Evolutionary conservation across 2,113 vertebrate genomes (phyloP).

Genomic region (Anarhynchus alexandrinus): DNA sequence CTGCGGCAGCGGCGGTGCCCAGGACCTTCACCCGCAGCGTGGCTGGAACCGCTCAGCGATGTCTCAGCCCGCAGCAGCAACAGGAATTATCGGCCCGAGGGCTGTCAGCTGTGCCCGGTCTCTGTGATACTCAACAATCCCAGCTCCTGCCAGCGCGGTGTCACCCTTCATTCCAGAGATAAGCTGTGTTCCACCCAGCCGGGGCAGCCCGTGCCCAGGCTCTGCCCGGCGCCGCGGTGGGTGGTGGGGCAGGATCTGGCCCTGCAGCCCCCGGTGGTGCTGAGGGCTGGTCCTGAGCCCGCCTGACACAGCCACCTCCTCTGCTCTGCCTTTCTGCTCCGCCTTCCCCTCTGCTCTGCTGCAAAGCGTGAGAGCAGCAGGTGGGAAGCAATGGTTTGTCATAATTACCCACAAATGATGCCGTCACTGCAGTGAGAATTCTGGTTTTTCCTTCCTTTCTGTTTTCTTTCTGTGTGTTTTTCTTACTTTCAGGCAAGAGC

Average conservation of each 20-base stretch:
- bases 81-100: accelerated
- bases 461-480: background rate
- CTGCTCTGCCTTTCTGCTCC: background rate
- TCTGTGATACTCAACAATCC: too few species aligned
- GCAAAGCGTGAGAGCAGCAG: background rate
- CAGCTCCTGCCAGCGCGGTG: background rate
- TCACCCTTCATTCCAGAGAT: background rate
- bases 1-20: background rate
- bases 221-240: background rate
- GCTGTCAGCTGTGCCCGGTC: too few species aligned
- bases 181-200: background rate
- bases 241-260: background rate
- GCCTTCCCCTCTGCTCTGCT: background rate
- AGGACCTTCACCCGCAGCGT: accelerated
- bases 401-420: background rate
- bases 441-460: background rate
- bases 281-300: background rate
- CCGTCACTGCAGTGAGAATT: background rate
- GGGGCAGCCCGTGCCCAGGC: background rate
- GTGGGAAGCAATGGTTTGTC: background rate
- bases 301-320: background rate
- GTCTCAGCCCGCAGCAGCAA: background rate
- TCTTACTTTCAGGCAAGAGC: background rate
- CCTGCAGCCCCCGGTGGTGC: background rate
- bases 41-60: background rate